Conservation (phyloP, 2,113 vertebrate genomes). For the Mohoua ochrocephala region DNA sequence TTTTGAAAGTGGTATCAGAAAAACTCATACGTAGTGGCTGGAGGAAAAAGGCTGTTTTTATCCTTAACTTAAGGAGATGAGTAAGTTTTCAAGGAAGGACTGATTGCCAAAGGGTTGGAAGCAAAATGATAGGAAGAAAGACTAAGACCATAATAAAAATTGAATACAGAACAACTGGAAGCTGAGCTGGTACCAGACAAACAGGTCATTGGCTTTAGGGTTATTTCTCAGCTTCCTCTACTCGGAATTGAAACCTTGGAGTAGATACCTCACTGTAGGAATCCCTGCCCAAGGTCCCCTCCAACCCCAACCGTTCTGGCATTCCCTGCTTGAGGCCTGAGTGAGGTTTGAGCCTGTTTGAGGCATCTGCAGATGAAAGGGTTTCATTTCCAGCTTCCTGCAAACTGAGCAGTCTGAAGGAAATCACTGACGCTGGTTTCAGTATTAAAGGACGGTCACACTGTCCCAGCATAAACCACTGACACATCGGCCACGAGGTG, state of each 20-base stretch:
- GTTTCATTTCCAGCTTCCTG: not conserved
- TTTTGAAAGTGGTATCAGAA: not conserved
- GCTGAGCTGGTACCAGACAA: not conserved
- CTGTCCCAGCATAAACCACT: not conserved
- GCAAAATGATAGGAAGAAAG: not conserved
- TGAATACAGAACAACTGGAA: not conserved
- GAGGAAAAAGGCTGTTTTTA: not conserved
- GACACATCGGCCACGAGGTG: not conserved
- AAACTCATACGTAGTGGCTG: not conserved
- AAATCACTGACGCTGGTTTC: not conserved
- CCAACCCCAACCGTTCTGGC: not conserved
- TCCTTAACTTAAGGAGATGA: not conserved
- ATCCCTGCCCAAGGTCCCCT: not conserved
- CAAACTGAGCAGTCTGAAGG: not conserved
- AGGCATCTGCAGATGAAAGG: not conserved
- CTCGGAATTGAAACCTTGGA: not conserved
- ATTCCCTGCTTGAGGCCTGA: not conserved
- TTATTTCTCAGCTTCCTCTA: not conserved
- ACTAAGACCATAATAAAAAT: not conserved
- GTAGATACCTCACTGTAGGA: not conserved
- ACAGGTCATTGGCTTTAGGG: not conserved
- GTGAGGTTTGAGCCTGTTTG: not conserved
- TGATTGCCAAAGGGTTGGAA: not conserved
- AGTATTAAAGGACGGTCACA: not conserved
- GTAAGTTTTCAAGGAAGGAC: not conserved